Evolutionary conservation across 2,888 invertebrate genomes (phyloP), one percentile per base, ranked within the genome.

Genomic region (Troides aeacus): DNA sequence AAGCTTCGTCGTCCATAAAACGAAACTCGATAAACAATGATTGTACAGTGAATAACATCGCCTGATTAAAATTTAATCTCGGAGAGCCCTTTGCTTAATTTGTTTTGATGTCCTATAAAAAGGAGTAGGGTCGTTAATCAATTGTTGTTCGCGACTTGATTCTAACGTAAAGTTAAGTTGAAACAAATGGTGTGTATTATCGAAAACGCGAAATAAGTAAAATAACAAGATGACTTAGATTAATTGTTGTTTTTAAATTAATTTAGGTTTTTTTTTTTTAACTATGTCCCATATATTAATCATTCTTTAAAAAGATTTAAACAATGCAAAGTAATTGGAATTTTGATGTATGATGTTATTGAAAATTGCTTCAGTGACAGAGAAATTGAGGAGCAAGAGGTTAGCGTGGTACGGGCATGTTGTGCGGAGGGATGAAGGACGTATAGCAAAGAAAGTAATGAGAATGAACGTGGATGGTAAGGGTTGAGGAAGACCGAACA

Each of bases 71-170:
- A 39, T 64, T 57, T 8, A 64, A 24, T 64, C 58, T 23, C 10
- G 23, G 46, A 23, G n/a, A 23, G 21, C 39, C 39, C 64, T 39
- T 64, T 39, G 23, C 64, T 58, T 23, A 58, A 64, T 46, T 64
- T 58, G 58, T 58, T 58, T 64, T 64, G 64, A 18, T 64, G 12
- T 21, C 10, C 39, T 58, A 64, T 58, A 58, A 64, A 64, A 64
- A 57, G 64, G 23, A 42, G 42, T 64, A 23, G 36, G 39, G 42
- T 64, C 58, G 64, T 64, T 64, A 42, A 64, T 64, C 24, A 64
- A 64, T 64, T 58, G 21, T 64, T 64, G 6, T 23, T 21, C 23
- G 42, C 53, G 10, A 12, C n/a, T 56, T 64, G 6, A 50, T 24
- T 24, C 2, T n/a, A 8, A 12, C 53, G 18, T 63, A 63, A 46